These are phyloP conservation scores for Cantharis nigra DNA, from an alignment of 2,888 invertebrate species.

Conservation along the genomic window DNA sequence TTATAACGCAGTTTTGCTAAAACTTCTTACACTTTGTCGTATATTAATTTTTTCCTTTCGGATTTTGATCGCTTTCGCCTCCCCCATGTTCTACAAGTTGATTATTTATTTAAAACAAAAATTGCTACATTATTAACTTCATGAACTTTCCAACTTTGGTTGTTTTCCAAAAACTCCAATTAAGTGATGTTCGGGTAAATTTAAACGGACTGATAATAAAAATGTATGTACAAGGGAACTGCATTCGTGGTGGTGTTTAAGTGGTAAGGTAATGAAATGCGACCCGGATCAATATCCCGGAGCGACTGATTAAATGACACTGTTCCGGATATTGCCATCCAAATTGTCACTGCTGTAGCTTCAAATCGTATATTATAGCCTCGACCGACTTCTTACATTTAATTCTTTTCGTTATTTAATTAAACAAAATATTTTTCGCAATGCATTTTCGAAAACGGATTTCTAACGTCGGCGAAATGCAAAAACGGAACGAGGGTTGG, in stretches of 20 bases:
- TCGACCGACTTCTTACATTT: not conserved
- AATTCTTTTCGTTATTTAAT: not conserved
- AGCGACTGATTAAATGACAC: slow-evolving; percentile 54
- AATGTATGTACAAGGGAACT: slow-evolving; percentile 16
- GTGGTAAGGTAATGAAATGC: slow-evolving; percentile 52
- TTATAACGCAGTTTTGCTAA: slow-evolving; percentile 19
- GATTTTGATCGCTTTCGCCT: not conserved
- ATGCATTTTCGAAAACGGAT: not conserved
- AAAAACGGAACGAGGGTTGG: not conserved
- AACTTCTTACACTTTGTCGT: slow-evolving; percentile 19
- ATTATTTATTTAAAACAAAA: not conserved
- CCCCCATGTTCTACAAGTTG: not conserved
- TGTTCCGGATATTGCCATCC: slow-evolving; percentile 54
- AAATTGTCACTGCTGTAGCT: slow-evolving; percentile 49
- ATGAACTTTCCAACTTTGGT: not conserved
- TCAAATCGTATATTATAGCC: slow-evolving; percentile 12
- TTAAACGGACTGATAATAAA: slow-evolving; percentile 16
- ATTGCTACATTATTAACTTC: not conserved
- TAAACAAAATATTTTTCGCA: not conserved
- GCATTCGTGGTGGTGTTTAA: slow-evolving; percentile 40
- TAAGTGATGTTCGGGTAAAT: not conserved
- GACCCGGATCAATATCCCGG: slow-evolving; percentile 53
- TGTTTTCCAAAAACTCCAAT: not conserved
- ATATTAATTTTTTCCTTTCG: slow-evolving; percentile 13
- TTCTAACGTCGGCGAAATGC: not conserved